These are phyloP conservation scores for Amphiprion ocellaris DNA, from an alignment of 2,113 vertebrate genomes.

Conservation along the genomic window DNA sequence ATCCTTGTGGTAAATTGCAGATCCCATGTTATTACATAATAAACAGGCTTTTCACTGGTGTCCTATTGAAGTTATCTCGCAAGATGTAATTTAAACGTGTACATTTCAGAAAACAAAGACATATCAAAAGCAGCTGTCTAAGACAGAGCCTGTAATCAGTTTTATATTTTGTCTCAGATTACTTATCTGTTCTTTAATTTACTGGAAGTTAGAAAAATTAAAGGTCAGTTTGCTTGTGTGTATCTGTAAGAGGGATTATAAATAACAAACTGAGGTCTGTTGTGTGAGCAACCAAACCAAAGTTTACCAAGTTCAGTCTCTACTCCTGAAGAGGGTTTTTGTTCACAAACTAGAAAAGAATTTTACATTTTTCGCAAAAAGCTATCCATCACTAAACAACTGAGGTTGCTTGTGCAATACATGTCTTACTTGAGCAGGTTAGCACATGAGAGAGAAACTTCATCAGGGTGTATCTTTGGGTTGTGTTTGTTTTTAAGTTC, in stretches of 20 bases:
- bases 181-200: conserved; percentile 45
- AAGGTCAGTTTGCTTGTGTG: conserved; percentile 16
- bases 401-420: not conserved
- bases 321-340: not conserved
- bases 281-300: conserved; percentile 10
- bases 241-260: not conserved
- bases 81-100: conserved; percentile 28
- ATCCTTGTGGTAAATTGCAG: not conserved
- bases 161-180: conserved; percentile 3
- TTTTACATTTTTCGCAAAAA: not conserved
- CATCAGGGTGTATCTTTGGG: conserved; percentile 1
- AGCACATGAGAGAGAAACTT: conserved; percentile 48
- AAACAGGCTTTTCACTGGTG: not conserved
- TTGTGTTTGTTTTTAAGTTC: conserved; percentile 48
- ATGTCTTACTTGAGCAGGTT: conserved; percentile 34
- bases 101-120: conserved; percentile 1
- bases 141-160: conserved; percentile 28
- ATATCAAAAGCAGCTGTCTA: conserved; percentile 5
- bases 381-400: conserved; percentile 10
- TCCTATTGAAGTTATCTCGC: not conserved
- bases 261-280: not conserved
- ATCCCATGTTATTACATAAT: not conserved
- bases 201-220: conserved; percentile 10
- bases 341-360: not conserved
- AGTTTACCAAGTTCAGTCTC: not conserved